Evolutionary conservation across 2,113 vertebrate genomes (phyloP), one percentile per base, ranked within the genome.

Genomic region (Antechinus stuartii): DNA sequence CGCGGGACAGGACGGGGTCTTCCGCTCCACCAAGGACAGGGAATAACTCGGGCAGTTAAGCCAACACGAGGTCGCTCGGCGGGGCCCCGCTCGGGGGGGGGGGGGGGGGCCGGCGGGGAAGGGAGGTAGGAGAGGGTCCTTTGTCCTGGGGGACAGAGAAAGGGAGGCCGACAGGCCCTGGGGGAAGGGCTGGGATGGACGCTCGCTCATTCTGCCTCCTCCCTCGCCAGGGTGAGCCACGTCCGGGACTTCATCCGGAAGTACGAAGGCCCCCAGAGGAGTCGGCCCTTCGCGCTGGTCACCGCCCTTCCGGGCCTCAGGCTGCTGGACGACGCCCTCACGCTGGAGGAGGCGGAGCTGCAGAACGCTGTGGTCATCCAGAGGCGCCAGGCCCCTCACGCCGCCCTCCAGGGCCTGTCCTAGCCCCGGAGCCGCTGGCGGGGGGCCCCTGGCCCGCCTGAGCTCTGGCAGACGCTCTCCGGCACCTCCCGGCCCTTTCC

Each of bases 281-380:
- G 97, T 24, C 96, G 98, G 10, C 98, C 99, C 0, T 99, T 99
- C 96, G 95, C 98, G 0, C 97, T 99, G 97, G 98, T 99, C 0
- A 99, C 99, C 25, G 99, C 99, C 0, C 98, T 99, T 94, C 99
- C 99, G 0, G 98, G 98, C 92, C 98, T 94, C 68, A 99, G 99
- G 98, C 99, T 99, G 90, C 97, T 0, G 89, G 98, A 99, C 0
- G 98, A 98, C 96, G 98, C 98, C 0, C 97, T 99, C 50, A 99
- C 99, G 0, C 95, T 99, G 0, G 98, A 99, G 68, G 99, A 99
- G 96, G 99, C 99, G 0, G 98, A 99, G 93, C 61, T 99, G 96
- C 97, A 98, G 95, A 99, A 99, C 0, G 98, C 99, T 6, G 99
- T 99, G 95, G 98, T 99, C 55, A 98, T 99, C 95, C 99, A 99